A percentile compares a stretch with the other conserved stretches of the same genome.
Conservation (phyloP, 2,113 vertebrate species). For the Suncus etruscus region DNA sequence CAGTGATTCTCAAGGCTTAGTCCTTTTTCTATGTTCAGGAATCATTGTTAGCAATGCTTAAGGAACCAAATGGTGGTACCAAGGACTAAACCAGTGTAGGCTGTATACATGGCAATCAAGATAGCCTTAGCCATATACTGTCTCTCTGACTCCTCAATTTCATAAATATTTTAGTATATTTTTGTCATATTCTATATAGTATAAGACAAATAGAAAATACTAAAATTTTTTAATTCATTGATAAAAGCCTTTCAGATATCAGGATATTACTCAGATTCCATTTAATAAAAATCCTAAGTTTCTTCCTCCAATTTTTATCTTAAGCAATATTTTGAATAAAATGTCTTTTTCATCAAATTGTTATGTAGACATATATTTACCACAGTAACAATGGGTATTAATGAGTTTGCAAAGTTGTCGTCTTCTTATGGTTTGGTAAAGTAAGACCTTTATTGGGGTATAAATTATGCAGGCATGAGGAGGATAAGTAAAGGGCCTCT, state of each 20-base stretch:
- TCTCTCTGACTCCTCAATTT: background rate
- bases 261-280: background rate
- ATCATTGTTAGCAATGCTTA: no score
- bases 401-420: background rate
- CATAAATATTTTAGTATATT: background rate
- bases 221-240: background rate
- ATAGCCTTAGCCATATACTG: no score
- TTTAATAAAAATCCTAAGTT: background rate
- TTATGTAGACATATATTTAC: background rate
- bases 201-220: background rate
- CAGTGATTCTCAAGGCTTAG: no score
- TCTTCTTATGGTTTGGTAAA: slow-evolving; percentile 42
- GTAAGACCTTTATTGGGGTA: background rate
- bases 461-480: slow-evolving; percentile 24
- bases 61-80: no score
- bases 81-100: no score
- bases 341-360: background rate
- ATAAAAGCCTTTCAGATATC: background rate
- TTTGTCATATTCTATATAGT: background rate
- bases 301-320: background rate
- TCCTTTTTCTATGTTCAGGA: no score
- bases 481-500: slow-evolving; percentile 17
- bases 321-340: background rate
- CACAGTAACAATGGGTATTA: background rate
- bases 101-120: no score